Conservation (phyloP, 1,140 invertebrate genomes). For the Drosophila busckii region DNA sequence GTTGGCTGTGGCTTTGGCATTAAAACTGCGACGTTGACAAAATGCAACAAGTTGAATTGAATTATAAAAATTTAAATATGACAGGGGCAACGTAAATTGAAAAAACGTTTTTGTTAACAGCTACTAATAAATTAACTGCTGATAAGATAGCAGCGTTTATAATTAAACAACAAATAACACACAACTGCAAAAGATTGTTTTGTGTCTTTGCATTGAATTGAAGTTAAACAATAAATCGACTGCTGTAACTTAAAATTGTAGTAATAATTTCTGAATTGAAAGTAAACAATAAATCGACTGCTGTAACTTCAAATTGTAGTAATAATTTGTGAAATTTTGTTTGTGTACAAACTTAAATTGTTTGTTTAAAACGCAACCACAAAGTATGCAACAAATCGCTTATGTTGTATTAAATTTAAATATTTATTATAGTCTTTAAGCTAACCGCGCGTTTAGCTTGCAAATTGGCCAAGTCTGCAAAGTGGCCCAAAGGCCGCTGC, state of each 20-base stretch:
- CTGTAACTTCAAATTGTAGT: too few relatives aligned
- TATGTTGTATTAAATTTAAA: conserved; percentile 11
- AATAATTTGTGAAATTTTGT: too few relatives aligned
- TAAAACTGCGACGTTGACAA: conserved; percentile 65
- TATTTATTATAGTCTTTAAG: conserved; percentile 28
- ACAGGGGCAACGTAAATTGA: not conserved
- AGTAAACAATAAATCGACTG: too few relatives aligned
- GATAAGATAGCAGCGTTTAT: too few relatives aligned
- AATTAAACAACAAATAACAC: too few relatives aligned
- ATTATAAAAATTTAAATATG: conserved; percentile 8
- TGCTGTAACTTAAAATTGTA: too few relatives aligned
- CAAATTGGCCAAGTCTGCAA: conserved; percentile 14
- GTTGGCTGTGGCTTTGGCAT: conserved; percentile 12
- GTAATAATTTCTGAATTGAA: too few relatives aligned
- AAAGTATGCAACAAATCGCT: conserved; percentile 55
- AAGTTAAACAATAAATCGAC: too few relatives aligned
- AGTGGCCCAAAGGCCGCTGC: conserved; percentile 1
- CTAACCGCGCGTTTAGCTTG: conserved; percentile 18
- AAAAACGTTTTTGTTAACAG: too few relatives aligned
- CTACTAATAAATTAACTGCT: too few relatives aligned
- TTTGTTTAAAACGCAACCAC: conserved; percentile 38
- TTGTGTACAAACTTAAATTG: not conserved
- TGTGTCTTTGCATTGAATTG: too few relatives aligned
- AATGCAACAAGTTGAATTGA: conserved; percentile 12
- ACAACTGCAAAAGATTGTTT: too few relatives aligned